A percentile compares a stretch with the other conserved stretches of the same genome.
These are phyloP conservation scores for Pomatorhinus ruficollis DNA, from an alignment of 2,113 vertebrate species.

Conservation along the genomic window DNA sequence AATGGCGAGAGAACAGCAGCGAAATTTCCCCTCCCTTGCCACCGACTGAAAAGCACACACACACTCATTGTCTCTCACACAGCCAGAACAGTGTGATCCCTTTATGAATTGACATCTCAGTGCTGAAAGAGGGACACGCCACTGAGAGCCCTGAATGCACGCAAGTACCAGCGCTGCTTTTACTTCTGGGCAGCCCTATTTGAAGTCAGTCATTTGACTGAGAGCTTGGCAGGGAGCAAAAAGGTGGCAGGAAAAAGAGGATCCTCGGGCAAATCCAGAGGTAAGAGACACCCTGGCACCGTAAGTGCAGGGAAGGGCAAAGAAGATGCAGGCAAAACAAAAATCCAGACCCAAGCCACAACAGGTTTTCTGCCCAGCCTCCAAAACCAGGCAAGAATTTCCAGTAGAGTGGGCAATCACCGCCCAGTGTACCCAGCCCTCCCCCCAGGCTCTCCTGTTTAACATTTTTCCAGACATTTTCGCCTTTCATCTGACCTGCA, in stretches of 20 bases:
- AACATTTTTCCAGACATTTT: background rate
- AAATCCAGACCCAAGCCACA: conserved; percentile 6
- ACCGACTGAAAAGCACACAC: conserved; percentile 31
- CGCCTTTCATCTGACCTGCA: conserved; percentile 16
- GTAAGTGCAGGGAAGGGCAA: background rate
- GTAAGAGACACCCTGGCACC: background rate
- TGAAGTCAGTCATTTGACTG: conserved; percentile 7
- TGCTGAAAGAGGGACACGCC: conserved; percentile 30
- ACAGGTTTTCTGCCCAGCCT: background rate
- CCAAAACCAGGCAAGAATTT: background rate
- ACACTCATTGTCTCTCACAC: conserved; percentile 8
- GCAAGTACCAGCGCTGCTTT: background rate
- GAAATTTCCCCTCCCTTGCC: conserved; percentile 30
- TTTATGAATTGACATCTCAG: conserved; percentile 56
- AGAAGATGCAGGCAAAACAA: background rate
- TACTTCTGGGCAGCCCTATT: conserved; percentile 34
- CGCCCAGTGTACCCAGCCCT: background rate
- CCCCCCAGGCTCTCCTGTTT: background rate
- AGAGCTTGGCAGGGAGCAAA: background rate
- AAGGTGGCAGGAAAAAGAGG: conserved; percentile 10
- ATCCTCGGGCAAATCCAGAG: background rate
- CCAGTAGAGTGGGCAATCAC: background rate
- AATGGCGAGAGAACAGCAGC: background rate
- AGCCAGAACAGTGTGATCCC: conserved; percentile 48
- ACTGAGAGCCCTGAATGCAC: conserved; percentile 12